Evolutionary conservation across 2,888 invertebrate genomes (phyloP), one percentile per base, ranked within the genome.

Genomic region (Melinaea marsaeus): DNA sequence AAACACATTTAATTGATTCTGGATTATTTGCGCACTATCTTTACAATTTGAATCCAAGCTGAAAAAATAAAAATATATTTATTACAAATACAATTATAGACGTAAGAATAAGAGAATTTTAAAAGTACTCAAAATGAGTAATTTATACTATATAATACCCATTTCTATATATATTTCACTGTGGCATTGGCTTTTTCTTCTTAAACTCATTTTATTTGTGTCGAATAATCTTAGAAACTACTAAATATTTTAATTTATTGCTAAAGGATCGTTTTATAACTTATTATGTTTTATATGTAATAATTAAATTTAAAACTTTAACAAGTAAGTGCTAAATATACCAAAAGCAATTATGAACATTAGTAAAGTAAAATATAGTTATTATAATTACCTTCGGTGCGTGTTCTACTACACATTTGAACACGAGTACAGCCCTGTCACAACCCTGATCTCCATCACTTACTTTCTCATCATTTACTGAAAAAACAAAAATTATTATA

Each of bases 391-490:
- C 90, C 83, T 88, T 86, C 4, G 83, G 76, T 59, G 84, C 86
- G 68, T 83, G 83, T n/a, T 83, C 80, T 2, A 80, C 33, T 0
- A 78, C 63, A 65, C 89, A 89, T 74, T 86, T 84, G 67, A 88
- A 87, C 34, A 90, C 77, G 37, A 87, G 64, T 0, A 74, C 81
- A 3, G 90, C 85, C 67, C 90, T 79, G 0, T 90, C 89, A 66
- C 90, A 90, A 0, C 90, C 90, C 45, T 85, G 83, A 32, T 84
- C 82, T 0, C 84, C 87, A 55, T 90, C 90, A 32, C 70, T 78
- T 0, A 88, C 88, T 60, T 72, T 61, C 0, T 73, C 69, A 0
- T 88, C 82, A 60, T 90, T 89, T 0, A 87, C 88, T 88, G 71
- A 60, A 81, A 82, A 56, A 13, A 45, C 46, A 57, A 37, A 9